These are phyloP conservation scores for Oligia latruncula DNA, from an alignment of 2,888 invertebrate species.

Conservation along the genomic window DNA sequence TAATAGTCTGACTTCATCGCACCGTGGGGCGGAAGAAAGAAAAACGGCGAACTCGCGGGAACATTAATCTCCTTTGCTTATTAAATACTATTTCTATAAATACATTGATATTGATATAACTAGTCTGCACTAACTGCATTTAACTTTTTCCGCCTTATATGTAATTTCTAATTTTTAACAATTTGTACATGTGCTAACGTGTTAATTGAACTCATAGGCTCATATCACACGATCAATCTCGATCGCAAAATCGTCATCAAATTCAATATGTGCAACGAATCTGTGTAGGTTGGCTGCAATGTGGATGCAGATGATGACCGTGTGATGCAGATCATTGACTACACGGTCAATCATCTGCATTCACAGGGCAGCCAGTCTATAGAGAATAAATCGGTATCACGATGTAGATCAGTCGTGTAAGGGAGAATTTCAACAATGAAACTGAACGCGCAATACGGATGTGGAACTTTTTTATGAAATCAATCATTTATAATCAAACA, in stretches of 20 bases:
- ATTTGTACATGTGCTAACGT: not conserved
- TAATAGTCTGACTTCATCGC: too few species aligned
- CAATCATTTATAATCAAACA: not conserved
- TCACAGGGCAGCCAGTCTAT: not conserved
- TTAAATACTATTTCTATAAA: not conserved
- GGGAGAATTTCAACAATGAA: not conserved
- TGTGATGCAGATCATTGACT: not conserved
- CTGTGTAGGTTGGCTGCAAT: too few species aligned
- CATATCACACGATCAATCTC: not conserved
- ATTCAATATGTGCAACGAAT: not conserved
- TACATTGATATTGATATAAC: not conserved
- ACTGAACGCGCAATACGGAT: not conserved
- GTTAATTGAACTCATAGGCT: not conserved
- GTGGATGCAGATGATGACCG: not conserved
- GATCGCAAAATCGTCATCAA: not conserved
- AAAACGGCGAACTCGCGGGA: not conserved
- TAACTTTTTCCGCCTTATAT: too few species aligned
- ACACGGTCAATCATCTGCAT: not conserved
- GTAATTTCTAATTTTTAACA: too few species aligned
- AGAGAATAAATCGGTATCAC: too few species aligned
- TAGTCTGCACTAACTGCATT: not conserved
- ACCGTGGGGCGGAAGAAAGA: not conserved
- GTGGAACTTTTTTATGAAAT: not conserved
- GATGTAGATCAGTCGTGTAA: too few species aligned
- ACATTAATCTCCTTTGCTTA: not conserved